phyloP scores from a whole-genome alignment of 2,113 vertebrate species.

The Notarius quadriscutis region DNA sequence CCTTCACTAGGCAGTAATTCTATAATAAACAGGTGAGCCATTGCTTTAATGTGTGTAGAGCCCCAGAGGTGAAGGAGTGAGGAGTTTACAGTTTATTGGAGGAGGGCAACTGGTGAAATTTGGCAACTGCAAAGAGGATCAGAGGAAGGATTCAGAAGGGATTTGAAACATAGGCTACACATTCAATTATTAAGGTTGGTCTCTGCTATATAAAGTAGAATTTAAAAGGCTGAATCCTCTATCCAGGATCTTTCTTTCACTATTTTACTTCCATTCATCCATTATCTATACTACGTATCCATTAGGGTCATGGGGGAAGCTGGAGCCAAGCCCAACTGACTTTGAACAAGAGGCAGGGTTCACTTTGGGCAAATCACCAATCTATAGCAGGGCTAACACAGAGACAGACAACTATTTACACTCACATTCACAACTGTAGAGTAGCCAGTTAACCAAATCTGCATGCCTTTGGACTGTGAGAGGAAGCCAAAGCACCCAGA shows the following conservation, averaged over 20 bases:
- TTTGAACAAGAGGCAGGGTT: no score
- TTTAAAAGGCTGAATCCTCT: background rate
- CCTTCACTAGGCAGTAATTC: slow-evolving; percentile 35
- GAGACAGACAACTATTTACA: no score
- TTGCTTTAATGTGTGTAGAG: background rate
- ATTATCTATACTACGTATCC: no score
- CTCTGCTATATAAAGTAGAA: background rate
- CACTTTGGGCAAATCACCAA: no score
- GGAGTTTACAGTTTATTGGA: background rate
- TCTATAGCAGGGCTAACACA: no score
- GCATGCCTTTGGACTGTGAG: no score
- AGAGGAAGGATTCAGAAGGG: slow-evolving; percentile 3
- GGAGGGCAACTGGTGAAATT: background rate
- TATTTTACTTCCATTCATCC: background rate
- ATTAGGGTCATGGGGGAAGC: no score
- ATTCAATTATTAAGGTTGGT: background rate
- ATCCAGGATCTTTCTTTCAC: background rate
- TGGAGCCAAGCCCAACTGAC: no score
- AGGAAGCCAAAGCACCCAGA: no score
- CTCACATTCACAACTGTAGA: no score
- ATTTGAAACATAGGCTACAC: slow-evolving; percentile 15
- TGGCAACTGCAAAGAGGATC: background rate
- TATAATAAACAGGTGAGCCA: slow-evolving; percentile 28
- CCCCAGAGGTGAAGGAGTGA: background rate
- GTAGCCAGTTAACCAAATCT: no score